Conservation (phyloP, 2,113 vertebrate species). For the Peucedramus taeniatus region DNA sequence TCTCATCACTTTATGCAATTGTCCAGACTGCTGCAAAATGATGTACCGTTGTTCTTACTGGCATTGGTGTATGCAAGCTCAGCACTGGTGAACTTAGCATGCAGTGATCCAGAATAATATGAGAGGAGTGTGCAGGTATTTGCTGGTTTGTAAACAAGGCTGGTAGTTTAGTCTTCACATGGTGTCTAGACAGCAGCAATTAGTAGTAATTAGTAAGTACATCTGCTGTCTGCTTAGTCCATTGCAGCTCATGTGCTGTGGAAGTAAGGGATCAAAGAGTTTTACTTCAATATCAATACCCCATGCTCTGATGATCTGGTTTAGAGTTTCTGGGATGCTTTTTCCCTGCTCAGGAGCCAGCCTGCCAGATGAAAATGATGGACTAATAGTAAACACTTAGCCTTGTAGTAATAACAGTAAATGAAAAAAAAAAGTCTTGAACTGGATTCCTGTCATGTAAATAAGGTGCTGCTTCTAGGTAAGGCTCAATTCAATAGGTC, state of each 20-base stretch:
- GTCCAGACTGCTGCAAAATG: background rate
- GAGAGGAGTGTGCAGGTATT: background rate
- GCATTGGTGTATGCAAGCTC: background rate
- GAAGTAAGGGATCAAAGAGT: background rate
- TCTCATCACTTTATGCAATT: background rate
- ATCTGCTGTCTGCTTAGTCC: conserved; percentile 40
- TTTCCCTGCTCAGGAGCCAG: background rate
- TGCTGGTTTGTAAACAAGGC: conserved; percentile 28
- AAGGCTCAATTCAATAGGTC: background rate
- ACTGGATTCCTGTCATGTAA: background rate
- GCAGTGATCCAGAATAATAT: background rate
- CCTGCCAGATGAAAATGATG: background rate
- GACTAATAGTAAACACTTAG: background rate
- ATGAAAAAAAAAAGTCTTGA: background rate
- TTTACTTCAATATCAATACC: background rate
- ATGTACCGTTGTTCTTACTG: background rate
- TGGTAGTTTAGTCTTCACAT: conserved; percentile 24
- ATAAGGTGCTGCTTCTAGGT: background rate
- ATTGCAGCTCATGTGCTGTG: background rate
- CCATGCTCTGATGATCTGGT: background rate
- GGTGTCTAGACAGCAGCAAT: conserved; percentile 58
- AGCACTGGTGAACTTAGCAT: background rate
- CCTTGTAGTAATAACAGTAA: background rate
- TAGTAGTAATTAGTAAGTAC: conserved; percentile 47
- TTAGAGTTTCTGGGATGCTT: background rate